Evolutionary conservation across 2,113 vertebrate genomes (phyloP).

Genomic region (Malurus melanocephalus): DNA sequence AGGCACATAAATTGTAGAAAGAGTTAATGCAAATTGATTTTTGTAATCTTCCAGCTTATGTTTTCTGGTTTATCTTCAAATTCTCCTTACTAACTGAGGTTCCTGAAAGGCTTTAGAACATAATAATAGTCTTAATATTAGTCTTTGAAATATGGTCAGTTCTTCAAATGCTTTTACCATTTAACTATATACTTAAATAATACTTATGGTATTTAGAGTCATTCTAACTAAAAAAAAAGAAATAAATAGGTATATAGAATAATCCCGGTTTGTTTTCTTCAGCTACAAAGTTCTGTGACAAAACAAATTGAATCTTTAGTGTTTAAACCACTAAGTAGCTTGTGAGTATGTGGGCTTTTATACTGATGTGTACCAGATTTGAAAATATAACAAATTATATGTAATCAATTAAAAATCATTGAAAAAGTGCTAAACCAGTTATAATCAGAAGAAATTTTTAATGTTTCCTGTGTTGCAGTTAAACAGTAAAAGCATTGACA

Average conservation of each 20-base stretch:
- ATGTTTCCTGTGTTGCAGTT: slow-evolving; percentile 38
- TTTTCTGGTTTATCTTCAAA: not conserved
- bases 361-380: not conserved
- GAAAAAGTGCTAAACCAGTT: not conserved
- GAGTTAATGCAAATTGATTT: not conserved
- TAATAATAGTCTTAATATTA: not conserved
- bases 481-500: slow-evolving; percentile 37
- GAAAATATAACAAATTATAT: not conserved
- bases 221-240: not conserved
- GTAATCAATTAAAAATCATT: not conserved
- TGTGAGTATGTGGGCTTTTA: not conserved
- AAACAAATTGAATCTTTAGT: not conserved
- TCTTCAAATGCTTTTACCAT: not conserved
- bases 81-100: not conserved
- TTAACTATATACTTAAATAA: not conserved
- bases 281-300: not conserved
- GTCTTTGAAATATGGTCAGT: not conserved
- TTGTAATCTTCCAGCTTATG: not conserved
- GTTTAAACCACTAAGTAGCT: not conserved
- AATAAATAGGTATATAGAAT: not conserved
- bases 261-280: not conserved
- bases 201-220: not conserved
- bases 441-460: not conserved
- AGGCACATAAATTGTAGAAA: not conserved
- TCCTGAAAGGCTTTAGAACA: not conserved